These are phyloP conservation scores for Hyles lineata DNA, from an alignment of 2,888 invertebrate species.

Conservation along the genomic window DNA sequence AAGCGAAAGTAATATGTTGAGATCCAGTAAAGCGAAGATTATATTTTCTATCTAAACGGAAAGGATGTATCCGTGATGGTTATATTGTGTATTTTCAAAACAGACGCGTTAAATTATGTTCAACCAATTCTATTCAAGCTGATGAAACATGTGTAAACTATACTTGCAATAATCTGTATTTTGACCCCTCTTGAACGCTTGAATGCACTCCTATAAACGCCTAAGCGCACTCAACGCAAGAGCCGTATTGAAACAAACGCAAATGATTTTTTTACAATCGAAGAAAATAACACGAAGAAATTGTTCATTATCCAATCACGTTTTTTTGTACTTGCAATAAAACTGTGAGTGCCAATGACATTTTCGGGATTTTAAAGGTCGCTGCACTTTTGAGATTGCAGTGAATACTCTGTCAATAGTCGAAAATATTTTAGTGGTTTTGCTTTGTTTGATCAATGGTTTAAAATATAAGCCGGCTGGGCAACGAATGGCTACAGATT, in stretches of 20 bases:
- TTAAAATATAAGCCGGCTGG: no score
- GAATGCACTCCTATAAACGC: background rate
- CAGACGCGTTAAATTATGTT: no score
- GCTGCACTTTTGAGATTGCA: background rate
- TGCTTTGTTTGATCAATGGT: background rate
- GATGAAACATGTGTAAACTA: background rate
- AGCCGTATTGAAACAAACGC: background rate
- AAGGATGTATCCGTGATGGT: no score
- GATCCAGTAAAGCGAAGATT: no score
- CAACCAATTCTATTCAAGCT: no score
- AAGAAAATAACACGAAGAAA: background rate
- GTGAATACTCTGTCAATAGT: background rate
- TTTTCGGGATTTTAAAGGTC: background rate
- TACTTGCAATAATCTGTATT: background rate
- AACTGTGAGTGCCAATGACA: background rate
- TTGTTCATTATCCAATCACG: slow-evolving; percentile 10
- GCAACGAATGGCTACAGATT: no score
- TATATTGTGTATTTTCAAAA: no score
- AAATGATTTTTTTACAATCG: slow-evolving; percentile 11
- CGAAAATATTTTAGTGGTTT: no score
- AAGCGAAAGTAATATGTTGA: no score
- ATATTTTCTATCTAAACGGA: no score
- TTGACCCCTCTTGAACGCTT: background rate
- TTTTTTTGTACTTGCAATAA: background rate
- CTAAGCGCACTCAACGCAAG: background rate